Percentiles rank a stretch among this genome's conserved stretches.
phyloP scores from a whole-genome alignment of 2,797 vertebrate species.

The Lates japonicus region DNA sequence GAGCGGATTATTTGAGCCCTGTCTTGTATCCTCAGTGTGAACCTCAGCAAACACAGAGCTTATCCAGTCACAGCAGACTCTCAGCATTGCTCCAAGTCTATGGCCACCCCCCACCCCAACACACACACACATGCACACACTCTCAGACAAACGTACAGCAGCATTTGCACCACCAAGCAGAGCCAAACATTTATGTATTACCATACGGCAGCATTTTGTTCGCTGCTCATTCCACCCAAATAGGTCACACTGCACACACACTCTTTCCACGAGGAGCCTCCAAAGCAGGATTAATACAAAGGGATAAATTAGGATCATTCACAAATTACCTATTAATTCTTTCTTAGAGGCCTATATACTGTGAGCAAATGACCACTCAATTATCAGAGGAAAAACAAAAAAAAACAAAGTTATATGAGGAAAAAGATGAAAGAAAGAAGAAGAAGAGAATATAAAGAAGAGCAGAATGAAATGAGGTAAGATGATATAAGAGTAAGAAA shows the following conservation, averaged over 20 bases:
- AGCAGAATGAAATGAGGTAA: constrained; percentile 36
- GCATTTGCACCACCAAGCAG: no score
- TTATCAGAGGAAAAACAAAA: background rate
- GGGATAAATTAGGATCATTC: constrained; percentile 68
- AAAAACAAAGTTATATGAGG: constrained; percentile 48
- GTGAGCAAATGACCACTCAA: no score
- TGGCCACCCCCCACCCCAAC: constrained; percentile 12
- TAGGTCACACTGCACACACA: no score
- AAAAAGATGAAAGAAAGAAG: constrained; percentile 23
- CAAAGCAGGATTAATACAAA: no score
- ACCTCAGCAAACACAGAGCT: constrained; percentile 69
- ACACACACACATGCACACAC: constrained; percentile 25
- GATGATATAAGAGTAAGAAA: constrained; percentile 27
- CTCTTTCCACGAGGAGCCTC: no score
- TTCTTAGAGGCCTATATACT: constrained; percentile 51
- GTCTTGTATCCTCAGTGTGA: constrained; percentile 63
- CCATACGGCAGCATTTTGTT: no score
- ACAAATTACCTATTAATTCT: constrained; percentile 75
- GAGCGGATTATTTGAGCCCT: constrained; percentile 56
- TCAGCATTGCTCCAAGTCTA: constrained; percentile 50
- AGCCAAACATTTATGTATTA: no score
- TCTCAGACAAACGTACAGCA: constrained; percentile 2
- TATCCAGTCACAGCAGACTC: constrained; percentile 69
- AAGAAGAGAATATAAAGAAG: constrained; percentile 3
- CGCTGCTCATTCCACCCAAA: no score